Base-by-base conservation (phyloP, 2,113 vertebrate species). In the Nothocercus julius region DNA sequence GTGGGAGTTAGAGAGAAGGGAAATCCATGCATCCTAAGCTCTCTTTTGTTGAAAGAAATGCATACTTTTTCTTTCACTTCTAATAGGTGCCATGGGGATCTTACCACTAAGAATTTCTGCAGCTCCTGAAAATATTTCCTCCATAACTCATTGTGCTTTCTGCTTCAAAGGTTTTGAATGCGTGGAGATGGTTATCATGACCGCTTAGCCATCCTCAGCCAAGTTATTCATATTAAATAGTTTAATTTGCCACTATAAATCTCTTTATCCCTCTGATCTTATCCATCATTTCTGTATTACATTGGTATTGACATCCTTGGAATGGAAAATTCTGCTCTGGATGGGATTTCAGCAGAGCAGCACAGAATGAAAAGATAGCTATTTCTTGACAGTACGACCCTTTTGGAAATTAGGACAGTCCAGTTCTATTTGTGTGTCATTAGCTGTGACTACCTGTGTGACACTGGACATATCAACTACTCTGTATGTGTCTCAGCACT, bases 171-270 rank as follows among this genome's bases (percentile, higher is more conserved):
- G 9, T 68, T 82, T 82, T 74, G 76, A 28, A 11, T 49, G 70
- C 72, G 59, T 73, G 49, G 72, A 81, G 28, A 87, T 34, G n/a
- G 66, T 58, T 90, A 66, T 66, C 38, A 78, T 3, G 47, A 82
- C 47, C 56, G 20, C 42, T 68, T 70, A 78, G 44, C 18, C 47
- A 78, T 20, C 34, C 18, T 84, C 28, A 74, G 61, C 28, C 66
- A 81, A 74, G 11, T 82, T 72, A 84, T 75, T 78, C 36, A 72
- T 51, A 90, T 56, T 32, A 87, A 56, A 63, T 69, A 86, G 53
- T 93, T 91, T 79, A 78, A 94, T 90, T 82, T 88, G 47, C 30
- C 19, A 72, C 30, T 76, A 90, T 30, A 88, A 93, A 91, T 75
- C 11, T 74, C 49, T 68, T 68, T 2, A 27, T 93, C 9, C 90